Evolutionary conservation across 2,888 invertebrate genomes (phyloP).

Genomic region (Himalopsyche tibetana): DNA sequence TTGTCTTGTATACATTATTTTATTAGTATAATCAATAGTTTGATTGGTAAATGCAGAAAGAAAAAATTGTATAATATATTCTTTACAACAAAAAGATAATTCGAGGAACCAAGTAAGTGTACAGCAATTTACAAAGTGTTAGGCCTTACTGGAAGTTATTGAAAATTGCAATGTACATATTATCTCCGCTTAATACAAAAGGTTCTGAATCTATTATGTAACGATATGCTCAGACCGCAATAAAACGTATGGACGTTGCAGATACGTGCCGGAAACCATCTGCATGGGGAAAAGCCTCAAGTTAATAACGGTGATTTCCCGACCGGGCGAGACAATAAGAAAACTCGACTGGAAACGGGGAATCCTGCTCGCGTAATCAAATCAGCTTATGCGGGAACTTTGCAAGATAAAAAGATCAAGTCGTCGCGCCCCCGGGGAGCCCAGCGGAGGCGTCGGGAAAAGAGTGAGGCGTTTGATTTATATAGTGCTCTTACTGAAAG

Average conservation of each 20-base stretch:
- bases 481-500: conserved; percentile 11
- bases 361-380: conserved; percentile 54
- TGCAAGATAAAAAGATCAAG: conserved; percentile 43
- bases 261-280: conserved; percentile 23
- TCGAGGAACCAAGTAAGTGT: no score
- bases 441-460: conserved; percentile 4
- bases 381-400: conserved; percentile 57
- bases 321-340: conserved; percentile 46
- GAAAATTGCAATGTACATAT: no score
- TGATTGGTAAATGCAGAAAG: no score
- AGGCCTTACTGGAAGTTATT: no score
- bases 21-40: no score
- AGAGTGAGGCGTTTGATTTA: conserved; percentile 38
- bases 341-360: conserved; percentile 48
- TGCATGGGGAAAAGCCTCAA: conserved; percentile 6
- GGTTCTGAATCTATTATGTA: no score
- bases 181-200: no score
- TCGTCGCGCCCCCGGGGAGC: conserved; percentile 17
- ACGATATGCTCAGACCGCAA: background rate
- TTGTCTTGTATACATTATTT: no score
- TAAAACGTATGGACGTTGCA: conserved; percentile 11
- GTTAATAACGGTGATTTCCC: conserved; percentile 44
- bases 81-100: no score
- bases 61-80: no score
- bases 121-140: no score